A percentile compares a stretch with the other conserved stretches of the same genome.
Evolutionary conservation across 2,888 invertebrate species (phyloP).

Genomic region (Tinea trinotella): DNA sequence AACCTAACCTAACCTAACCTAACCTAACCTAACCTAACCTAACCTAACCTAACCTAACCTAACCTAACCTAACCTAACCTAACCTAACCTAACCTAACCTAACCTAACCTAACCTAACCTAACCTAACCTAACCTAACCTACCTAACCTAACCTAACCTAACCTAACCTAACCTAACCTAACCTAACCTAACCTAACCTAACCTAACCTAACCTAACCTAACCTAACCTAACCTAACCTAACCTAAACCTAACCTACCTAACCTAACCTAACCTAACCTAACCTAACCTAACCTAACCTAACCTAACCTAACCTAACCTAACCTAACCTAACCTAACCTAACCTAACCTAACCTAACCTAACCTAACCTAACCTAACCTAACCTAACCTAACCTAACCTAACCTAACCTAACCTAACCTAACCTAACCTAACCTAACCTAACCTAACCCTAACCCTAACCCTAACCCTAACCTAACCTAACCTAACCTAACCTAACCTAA

Average conservation of each 20-base stretch:
- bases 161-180: constrained; percentile 25
- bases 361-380: constrained; percentile 25
- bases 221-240: constrained; percentile 23
- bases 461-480: constrained; percentile 23
- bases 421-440: constrained; percentile 26
- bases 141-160: constrained; percentile 24
- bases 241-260: constrained; percentile 23
- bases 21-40: constrained; percentile 24
- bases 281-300: too few relatives aligned
- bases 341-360: constrained; percentile 24
- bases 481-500: constrained; percentile 23
- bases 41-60: constrained; percentile 22
- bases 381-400: constrained; percentile 25
- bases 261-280: constrained; percentile 23
- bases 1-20: constrained; percentile 26
- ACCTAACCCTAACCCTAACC: too few relatives aligned
- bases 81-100: constrained; percentile 23
- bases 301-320: constrained; percentile 25
- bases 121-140: constrained; percentile 23
- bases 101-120: constrained; percentile 24
- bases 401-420: constrained; percentile 25
- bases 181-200: constrained; percentile 26
- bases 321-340: constrained; percentile 25
- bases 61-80: constrained; percentile 23
- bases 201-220: constrained; percentile 23